A percentile compares a stretch with the other conserved stretches of the same genome.
Evolutionary conservation across 2,113 vertebrate genomes (phyloP).

Genomic region (Poeciliopsis prolifica): DNA sequence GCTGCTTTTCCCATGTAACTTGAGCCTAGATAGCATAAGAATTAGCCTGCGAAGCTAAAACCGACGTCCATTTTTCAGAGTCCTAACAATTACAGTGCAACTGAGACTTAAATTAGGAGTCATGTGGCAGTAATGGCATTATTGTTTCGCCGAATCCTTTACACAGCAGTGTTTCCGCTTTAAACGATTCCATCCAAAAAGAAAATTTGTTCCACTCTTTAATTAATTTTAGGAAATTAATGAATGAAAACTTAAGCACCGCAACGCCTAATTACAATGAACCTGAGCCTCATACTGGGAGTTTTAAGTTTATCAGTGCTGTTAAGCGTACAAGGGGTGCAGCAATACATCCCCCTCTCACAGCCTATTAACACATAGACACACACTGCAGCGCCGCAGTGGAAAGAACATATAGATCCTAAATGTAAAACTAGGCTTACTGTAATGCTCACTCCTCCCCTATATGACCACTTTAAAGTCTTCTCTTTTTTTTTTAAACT

Average conservation of each 20-base stretch:
- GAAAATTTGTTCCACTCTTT: neutral
- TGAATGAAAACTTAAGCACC: neutral
- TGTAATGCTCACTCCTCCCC: neutral
- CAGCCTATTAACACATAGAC: neutral
- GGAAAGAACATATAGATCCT: neutral
- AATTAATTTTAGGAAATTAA: slow-evolving; percentile 3
- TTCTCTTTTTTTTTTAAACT: neutral
- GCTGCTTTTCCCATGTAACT: neutral
- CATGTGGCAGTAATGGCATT: neutral
- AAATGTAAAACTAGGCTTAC: neutral
- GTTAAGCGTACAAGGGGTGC: neutral
- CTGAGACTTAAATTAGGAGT: slow-evolving; percentile 1
- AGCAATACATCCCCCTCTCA: neutral
- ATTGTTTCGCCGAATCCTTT: neutral
- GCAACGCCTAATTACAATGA: neutral
- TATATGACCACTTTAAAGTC: slow-evolving; percentile 1
- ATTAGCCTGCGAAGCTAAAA: neutral
- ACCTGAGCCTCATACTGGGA: neutral
- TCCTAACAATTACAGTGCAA: neutral
- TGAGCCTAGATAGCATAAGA: neutral
- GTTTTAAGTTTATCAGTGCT: neutral
- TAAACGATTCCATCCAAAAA: neutral
- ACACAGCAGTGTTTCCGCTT: slow-evolving; percentile 1
- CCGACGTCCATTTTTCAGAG: neutral
- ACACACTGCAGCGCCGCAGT: neutral